These are phyloP conservation scores for Mylabris phalerata DNA, from an alignment of 1,140 invertebrate species.

Conservation along the genomic window DNA sequence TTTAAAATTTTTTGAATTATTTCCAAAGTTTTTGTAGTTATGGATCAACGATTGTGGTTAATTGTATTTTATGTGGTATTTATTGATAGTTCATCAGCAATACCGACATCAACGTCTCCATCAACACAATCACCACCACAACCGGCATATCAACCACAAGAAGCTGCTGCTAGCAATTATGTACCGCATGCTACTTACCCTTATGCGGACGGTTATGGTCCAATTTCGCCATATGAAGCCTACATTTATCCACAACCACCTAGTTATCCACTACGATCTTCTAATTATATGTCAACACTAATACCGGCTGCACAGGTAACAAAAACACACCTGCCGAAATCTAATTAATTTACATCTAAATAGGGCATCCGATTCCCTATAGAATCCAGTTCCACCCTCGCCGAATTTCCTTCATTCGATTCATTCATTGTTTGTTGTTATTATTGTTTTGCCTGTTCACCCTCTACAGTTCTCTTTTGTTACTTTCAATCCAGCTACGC, in stretches of 20 bases:
- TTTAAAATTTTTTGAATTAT: too few relatives aligned
- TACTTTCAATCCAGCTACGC: too few relatives aligned
- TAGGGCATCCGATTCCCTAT: too few relatives aligned
- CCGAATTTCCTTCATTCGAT: too few relatives aligned
- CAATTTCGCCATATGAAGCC: background rate
- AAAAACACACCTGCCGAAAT: too few relatives aligned
- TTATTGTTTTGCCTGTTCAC: too few relatives aligned
- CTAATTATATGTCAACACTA: background rate
- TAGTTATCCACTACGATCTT: background rate
- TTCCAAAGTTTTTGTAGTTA: too few relatives aligned
- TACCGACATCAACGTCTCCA: background rate
- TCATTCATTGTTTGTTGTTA: too few relatives aligned
- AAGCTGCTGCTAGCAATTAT: background rate
- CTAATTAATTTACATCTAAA: too few relatives aligned
- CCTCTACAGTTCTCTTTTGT: too few relatives aligned
- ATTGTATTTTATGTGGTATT: background rate
- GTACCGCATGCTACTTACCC: background rate
- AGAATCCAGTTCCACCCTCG: too few relatives aligned
- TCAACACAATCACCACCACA: background rate
- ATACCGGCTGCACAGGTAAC: background rate
- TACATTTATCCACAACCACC: background rate
- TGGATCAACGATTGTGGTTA: background rate
- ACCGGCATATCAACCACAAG: background rate
- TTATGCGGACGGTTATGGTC: background rate
- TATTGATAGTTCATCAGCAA: background rate